These are phyloP conservation scores for Diadegma fenestrale DNA, from an alignment of 2,888 invertebrate genomes.

Conservation along the genomic window DNA sequence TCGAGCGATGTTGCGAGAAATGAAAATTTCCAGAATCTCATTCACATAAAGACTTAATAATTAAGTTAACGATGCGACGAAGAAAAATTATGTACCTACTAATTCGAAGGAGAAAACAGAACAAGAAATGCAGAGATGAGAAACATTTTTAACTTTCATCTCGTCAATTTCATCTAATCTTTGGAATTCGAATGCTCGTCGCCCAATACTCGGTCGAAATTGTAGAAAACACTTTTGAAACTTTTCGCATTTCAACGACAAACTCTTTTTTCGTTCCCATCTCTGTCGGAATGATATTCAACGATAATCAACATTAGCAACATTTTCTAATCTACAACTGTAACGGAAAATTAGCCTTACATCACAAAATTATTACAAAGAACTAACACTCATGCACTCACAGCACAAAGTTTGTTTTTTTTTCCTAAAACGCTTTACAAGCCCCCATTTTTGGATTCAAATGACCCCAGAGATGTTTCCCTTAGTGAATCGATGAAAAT, in stretches of 20 bases:
- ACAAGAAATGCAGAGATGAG: conserved; percentile 1
- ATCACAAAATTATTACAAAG: conserved; percentile 1
- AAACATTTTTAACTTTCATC: not conserved
- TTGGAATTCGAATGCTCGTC: not conserved
- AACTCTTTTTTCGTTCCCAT: conserved; percentile 14
- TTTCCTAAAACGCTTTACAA: not conserved
- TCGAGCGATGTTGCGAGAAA: not conserved
- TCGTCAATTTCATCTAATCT: not conserved
- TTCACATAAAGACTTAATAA: not conserved
- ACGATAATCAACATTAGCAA: conserved; percentile 22
- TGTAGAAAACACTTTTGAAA: not conserved
- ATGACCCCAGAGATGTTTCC: not conserved
- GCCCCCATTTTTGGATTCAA: not conserved
- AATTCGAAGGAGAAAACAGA: not conserved
- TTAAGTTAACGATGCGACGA: not conserved
- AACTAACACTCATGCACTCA: not conserved
- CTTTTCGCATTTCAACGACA: not conserved
- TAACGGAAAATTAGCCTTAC: conserved; percentile 54
- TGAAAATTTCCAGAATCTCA: not conserved
- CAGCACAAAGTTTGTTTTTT: not conserved
- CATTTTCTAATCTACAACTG: conserved; percentile 22
- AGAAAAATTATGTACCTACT: conserved; percentile 1
- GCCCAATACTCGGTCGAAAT: not conserved
- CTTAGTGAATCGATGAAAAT: not conserved
- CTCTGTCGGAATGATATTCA: conserved; percentile 27